Percentiles rank a stretch among this genome's conserved stretches.
Conservation (phyloP, 2,888 invertebrate species). For the Xestoiulus laeticollis region DNA sequence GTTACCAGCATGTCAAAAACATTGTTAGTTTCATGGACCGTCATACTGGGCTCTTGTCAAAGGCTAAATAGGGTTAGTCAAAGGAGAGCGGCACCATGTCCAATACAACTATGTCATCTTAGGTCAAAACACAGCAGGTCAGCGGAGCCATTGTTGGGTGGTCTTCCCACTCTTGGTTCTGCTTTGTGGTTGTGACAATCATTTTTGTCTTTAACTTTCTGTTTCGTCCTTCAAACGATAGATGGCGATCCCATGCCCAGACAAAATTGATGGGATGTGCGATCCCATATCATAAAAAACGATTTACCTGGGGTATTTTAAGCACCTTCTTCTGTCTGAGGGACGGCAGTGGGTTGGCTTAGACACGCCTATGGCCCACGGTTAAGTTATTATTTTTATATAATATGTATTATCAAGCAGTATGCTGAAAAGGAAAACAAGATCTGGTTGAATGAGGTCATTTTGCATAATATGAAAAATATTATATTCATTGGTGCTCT, state of each 20-base stretch:
- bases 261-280: background rate
- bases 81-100: background rate
- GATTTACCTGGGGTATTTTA: background rate
- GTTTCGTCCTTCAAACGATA: background rate
- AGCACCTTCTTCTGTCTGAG: background rate
- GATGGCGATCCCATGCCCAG: background rate
- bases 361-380: slow-evolving; percentile 7
- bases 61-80: background rate
- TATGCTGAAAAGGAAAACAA: background rate
- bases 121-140: slow-evolving; percentile 29
- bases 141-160: slow-evolving; percentile 16
- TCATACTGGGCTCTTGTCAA: background rate
- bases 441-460: background rate
- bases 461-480: too few species aligned
- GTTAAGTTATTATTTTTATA: slow-evolving; percentile 20
- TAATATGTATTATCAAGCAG: slow-evolving; percentile 22
- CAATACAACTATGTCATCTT: background rate
- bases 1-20: background rate
- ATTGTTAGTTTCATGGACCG: slow-evolving; percentile 3
- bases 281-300: background rate
- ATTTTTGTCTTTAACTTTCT: too few species aligned
- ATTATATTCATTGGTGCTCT: too few species aligned
- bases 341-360: background rate
- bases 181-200: too few species aligned
- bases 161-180: background rate